Conservation (phyloP, 1,140 invertebrate species). For the Panulirus ornatus region DNA sequence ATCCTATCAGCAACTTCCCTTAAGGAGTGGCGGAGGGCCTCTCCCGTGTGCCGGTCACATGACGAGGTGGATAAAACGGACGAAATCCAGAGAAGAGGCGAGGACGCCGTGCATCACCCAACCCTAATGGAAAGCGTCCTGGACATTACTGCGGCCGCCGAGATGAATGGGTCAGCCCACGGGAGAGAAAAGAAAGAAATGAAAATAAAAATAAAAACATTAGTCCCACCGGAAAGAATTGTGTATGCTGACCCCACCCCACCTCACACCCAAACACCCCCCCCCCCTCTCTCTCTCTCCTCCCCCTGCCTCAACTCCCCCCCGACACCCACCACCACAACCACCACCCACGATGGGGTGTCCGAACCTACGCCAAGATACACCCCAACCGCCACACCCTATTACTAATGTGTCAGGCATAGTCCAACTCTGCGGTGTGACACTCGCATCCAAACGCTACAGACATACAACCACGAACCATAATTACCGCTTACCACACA, state of each 20-base stretch:
- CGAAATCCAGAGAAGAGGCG: neutral
- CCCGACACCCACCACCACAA: neutral
- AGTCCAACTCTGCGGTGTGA: too few relatives aligned
- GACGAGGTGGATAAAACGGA: too few relatives aligned
- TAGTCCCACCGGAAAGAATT: conserved; percentile 61
- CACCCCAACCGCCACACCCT: too few relatives aligned
- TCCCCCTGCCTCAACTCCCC: neutral
- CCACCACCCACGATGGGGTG: too few relatives aligned
- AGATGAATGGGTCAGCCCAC: neutral
- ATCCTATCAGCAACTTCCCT: too few relatives aligned
- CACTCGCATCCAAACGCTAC: too few relatives aligned
- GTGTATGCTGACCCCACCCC: conserved; percentile 35
- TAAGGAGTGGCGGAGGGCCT: too few relatives aligned
- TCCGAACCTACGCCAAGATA: too few relatives aligned
- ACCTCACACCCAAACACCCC: neutral
- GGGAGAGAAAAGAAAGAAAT: conserved; percentile 2
- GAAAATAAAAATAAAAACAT: conserved; percentile 29
- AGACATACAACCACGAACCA: too few relatives aligned
- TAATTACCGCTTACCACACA: too few relatives aligned
- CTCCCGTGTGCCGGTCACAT: too few relatives aligned
- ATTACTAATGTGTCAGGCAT: too few relatives aligned
- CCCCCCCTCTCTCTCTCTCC: neutral
- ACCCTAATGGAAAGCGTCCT: neutral
- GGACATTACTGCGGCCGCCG: conserved; percentile 12
- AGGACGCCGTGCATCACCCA: neutral